Evolutionary conservation across 1,140 invertebrate species (phyloP).

Genomic region (Drosophila pallidifrons): DNA sequence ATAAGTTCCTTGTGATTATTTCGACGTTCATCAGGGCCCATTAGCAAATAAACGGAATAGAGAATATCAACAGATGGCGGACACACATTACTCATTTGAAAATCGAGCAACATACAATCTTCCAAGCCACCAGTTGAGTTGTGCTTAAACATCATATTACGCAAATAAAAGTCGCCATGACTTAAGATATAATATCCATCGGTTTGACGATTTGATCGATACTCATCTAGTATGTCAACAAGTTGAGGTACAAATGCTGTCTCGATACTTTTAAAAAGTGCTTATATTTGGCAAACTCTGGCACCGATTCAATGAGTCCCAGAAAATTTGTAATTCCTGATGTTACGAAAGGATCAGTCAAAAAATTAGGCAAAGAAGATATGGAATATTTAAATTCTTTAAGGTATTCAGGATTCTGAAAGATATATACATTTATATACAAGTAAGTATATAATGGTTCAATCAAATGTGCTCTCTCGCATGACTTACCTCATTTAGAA

Average conservation of each 20-base stretch:
- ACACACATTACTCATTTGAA: conserved; percentile 53
- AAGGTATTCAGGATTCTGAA: conserved; percentile 46
- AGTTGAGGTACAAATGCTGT: background rate
- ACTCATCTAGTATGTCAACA: conserved; percentile 38
- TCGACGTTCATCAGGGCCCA: conserved; percentile 54
- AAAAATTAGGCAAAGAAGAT: conserved; percentile 15
- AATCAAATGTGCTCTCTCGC: background rate
- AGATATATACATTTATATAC: background rate
- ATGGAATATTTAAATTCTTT: conserved; percentile 51
- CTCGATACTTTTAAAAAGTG: conserved; percentile 44
- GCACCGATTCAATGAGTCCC: conserved; percentile 22
- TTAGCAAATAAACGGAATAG: conserved; percentile 63
- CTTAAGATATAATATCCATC: conserved; percentile 52
- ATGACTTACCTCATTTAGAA: conserved; percentile 47
- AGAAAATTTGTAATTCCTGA: conserved; percentile 54
- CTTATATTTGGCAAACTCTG: conserved; percentile 59
- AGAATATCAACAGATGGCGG: conserved; percentile 55
- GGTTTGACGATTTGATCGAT: conserved; percentile 28
- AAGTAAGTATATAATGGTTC: conserved; percentile 57
- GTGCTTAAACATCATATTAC: conserved; percentile 69
- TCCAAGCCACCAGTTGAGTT: conserved; percentile 37
- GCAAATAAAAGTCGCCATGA: conserved; percentile 68
- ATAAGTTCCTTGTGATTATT: conserved; percentile 43
- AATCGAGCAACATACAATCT: conserved; percentile 66
- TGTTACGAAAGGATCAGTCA: conserved; percentile 39